Evolutionary conservation across 2,888 invertebrate genomes (phyloP), one percentile per base, ranked within the genome.

Genomic region (Watsonalla binaria): DNA sequence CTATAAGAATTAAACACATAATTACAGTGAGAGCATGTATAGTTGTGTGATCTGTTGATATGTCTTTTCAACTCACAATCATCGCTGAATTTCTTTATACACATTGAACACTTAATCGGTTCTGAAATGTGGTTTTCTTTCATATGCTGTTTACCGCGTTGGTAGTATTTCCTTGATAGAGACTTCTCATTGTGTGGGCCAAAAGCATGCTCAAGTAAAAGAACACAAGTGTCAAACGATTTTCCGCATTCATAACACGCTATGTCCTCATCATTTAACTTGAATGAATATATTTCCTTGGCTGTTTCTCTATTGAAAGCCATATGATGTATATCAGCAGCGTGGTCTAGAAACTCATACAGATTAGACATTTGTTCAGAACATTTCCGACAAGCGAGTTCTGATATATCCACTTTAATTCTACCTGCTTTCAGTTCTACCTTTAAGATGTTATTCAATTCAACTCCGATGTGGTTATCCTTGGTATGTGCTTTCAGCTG

Each of bases 241-340:
- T 80, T 66, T 0, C 72, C 74, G 37, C 84, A 85, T 54, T 52
- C 0, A 70, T 72, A 90, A 35, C 65, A 79, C 0, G 80, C 81
- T 75, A 83, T 74, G 0, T 0, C 84, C 85, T 46, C 90, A 90
- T 82, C 84, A 54, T 86, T 86, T 0, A 90, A 64, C 53, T 84
- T 86, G 45, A 90, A 90, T 0, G 87, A 84, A 0, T 84, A 82
- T 81, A 90, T 85, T 52, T 86, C 85, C 0, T 78, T 72, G 0
- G 90, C 89, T 0, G 87, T 74, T 57, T 90, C 87, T 60, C 87
- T 90, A 49, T 88, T 84, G 55, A 85, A 89, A 0, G 63, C 66
- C 0, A 86, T 73, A 0, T 58, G 74, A 15, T 90, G 90, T 55
- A 79, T 78, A 0, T 59, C 61, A 0, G 86, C 63, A 9, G 90